Percentiles rank a stretch among this genome's conserved stretches.
Conservation (phyloP, 2,888 invertebrate species). For the Calameuta idolon region DNA sequence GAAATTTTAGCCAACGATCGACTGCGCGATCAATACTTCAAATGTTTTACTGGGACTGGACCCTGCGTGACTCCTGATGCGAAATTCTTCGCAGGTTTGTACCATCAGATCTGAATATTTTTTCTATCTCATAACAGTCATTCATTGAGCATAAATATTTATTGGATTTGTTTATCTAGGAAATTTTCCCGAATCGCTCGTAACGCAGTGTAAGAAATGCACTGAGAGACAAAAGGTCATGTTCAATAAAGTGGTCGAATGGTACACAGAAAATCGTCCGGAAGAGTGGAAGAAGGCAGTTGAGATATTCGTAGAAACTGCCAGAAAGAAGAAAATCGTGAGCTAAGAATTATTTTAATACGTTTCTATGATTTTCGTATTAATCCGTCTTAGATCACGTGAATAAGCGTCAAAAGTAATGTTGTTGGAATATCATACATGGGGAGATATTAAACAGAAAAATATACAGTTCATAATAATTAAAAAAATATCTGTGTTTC, state of each 20-base stretch:
- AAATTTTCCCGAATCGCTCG: conserved; percentile 46
- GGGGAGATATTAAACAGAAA: neutral
- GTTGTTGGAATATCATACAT: neutral
- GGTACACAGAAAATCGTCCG: conserved; percentile 47
- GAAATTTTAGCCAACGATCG: conserved; percentile 49
- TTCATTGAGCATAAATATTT: neutral
- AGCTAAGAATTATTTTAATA: neutral
- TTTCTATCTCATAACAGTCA: neutral
- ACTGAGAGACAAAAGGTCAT: conserved; percentile 46
- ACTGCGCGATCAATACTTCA: conserved; percentile 50
- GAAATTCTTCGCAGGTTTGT: conserved; percentile 48
- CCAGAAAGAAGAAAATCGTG: neutral
- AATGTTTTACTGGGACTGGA: conserved; percentile 46
- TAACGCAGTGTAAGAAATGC: conserved; percentile 51
- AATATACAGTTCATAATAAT: too few relatives aligned
- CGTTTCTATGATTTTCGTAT: too few relatives aligned
- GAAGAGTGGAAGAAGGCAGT: conserved; percentile 37
- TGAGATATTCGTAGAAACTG: neutral
- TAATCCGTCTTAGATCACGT: neutral
- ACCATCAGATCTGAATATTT: neutral
- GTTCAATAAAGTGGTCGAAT: conserved; percentile 43
- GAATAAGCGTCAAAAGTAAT: neutral
- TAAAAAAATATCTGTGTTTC: neutral
- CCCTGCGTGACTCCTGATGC: conserved; percentile 51
- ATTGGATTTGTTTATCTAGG: conserved; percentile 25